Percentiles rank a stretch among this genome's conserved stretches.
Conservation (phyloP, 2,113 vertebrate genomes). For the Gopherus evgoodei region DNA sequence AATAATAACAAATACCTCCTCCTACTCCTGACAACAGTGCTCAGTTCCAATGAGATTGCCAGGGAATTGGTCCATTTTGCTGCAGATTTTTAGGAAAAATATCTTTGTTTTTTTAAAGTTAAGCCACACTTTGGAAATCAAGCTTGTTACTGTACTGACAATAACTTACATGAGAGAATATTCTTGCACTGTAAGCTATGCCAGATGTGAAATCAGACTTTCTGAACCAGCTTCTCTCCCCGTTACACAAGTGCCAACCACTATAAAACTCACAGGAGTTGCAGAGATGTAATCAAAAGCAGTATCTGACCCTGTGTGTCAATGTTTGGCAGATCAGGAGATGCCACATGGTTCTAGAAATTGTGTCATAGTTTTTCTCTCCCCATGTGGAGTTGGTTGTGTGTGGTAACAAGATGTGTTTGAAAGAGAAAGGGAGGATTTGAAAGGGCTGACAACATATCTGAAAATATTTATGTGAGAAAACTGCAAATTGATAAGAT, state of each 20-base stretch:
- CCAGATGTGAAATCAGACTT: not conserved
- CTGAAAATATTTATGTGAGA: not conserved
- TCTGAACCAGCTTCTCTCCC: not conserved
- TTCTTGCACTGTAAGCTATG: not conserved
- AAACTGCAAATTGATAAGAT: not conserved
- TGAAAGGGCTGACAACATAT: constrained; percentile 18
- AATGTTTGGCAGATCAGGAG: not conserved
- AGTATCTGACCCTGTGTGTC: not conserved
- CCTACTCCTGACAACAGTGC: not conserved
- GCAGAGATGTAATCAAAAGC: not conserved
- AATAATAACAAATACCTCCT: not conserved
- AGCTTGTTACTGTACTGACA: not conserved
- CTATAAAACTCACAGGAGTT: rapidly evolving
- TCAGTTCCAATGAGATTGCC: constrained; percentile 3
- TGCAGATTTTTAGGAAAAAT: not conserved
- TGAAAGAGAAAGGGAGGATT: not conserved
- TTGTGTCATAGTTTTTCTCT: not conserved
- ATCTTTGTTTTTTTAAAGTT: not conserved
- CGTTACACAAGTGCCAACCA: not conserved
- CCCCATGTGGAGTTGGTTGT: not conserved
- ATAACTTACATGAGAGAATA: not conserved
- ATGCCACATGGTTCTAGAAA: not conserved
- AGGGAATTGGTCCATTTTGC: not conserved
- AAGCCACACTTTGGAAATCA: not conserved
- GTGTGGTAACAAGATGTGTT: not conserved